Evolutionary conservation across 2,797 vertebrate genomes (phyloP).

Genomic region (Sebastes reedi): DNA sequence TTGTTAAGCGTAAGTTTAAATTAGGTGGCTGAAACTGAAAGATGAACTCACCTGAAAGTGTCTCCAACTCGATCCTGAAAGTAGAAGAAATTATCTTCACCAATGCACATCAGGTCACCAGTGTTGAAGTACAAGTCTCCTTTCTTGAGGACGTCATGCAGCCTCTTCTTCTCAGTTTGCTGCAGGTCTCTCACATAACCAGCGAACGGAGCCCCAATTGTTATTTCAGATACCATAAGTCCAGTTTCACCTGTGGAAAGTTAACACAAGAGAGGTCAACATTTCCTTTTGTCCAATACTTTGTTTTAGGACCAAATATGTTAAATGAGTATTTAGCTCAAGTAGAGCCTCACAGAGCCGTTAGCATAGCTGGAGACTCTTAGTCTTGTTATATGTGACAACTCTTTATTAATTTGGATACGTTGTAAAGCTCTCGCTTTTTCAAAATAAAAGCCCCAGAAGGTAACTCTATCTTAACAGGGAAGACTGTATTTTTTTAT

Average conservation of each 20-base stretch:
- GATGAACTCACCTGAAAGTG: constrained; percentile 83
- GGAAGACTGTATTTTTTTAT: too few species aligned
- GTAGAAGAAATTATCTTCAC: constrained; percentile 82
- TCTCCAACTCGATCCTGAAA: constrained; percentile 89
- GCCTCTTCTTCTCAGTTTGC: constrained; percentile 87
- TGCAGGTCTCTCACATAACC: constrained; percentile 83
- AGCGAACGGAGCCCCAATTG: constrained; percentile 71
- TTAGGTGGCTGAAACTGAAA: background rate
- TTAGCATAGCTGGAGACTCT: background rate
- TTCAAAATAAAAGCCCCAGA: too few species aligned
- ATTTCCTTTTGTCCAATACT: background rate
- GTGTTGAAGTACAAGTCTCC: constrained; percentile 87
- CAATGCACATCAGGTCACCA: constrained; percentile 82
- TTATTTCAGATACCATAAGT: constrained; percentile 84
- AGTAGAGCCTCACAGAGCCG: background rate
- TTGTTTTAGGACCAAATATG: background rate
- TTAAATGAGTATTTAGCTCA: background rate
- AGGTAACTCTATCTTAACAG: too few species aligned
- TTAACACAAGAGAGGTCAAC: background rate
- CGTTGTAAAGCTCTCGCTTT: too few species aligned
- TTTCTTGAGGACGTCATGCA: constrained; percentile 75
- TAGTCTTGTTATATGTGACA: too few species aligned
- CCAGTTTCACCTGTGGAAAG: constrained; percentile 80
- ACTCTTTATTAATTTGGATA: too few species aligned
- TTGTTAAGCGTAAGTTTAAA: background rate